These are phyloP conservation scores for Drosophila setifemur DNA, from an alignment of 1,140 invertebrate genomes.

Conservation along the genomic window DNA sequence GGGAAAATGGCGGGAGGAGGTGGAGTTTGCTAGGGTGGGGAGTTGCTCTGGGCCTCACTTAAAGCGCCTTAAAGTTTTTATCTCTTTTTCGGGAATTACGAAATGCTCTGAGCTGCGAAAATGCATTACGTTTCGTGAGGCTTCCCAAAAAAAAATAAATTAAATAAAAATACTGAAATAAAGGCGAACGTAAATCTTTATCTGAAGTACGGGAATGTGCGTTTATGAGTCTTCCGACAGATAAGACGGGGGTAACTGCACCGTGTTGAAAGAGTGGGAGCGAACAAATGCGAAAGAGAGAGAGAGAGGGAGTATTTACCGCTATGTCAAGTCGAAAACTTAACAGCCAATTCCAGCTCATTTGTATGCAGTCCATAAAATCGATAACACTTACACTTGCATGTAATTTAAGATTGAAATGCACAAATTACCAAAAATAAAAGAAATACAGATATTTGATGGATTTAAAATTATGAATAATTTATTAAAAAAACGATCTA, in stretches of 20 bases:
- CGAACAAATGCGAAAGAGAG: no score
- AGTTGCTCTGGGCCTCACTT: constrained; percentile 47
- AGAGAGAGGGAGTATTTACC: constrained; percentile 18
- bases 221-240: constrained; percentile 40
- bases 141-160: constrained; percentile 1
- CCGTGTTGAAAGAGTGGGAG: not conserved
- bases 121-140: constrained; percentile 7
- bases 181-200: constrained; percentile 71
- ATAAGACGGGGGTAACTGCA: constrained; percentile 35
- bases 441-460: no score
- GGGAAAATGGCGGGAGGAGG: not conserved
- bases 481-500: no score
- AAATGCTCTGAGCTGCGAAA: constrained; percentile 34
- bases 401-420: not conserved
- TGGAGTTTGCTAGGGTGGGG: not conserved
- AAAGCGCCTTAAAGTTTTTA: constrained; percentile 54
- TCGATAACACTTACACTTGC: constrained; percentile 22
- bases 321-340: constrained; percentile 32
- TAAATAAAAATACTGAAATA: constrained; percentile 17
- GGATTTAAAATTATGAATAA: no score
- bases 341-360: constrained; percentile 26
- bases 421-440: no score
- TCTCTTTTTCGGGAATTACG: constrained; percentile 52
- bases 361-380: constrained; percentile 42
- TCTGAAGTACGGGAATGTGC: constrained; percentile 53